Percentiles rank a stretch among this genome's conserved stretches.
Conservation (phyloP, 2,113 vertebrate genomes). For the Cercocebus atys region DNA sequence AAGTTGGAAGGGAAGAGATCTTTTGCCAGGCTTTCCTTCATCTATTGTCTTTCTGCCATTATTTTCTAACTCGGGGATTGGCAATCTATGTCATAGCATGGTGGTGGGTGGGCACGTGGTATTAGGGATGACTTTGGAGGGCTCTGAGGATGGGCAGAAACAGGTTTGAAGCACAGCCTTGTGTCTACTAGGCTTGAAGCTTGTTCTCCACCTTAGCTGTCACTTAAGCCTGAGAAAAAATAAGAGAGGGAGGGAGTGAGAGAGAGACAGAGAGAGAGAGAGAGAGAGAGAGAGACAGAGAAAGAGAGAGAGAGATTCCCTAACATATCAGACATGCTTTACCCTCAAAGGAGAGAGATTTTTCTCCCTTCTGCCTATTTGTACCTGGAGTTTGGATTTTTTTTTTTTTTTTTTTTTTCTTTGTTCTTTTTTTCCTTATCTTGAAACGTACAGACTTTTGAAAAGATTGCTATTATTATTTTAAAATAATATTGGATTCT, state of each 20-base stretch:
- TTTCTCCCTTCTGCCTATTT: not conserved
- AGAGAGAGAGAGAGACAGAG: not conserved
- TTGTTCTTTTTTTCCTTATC: not conserved
- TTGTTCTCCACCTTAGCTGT: too few relatives aligned
- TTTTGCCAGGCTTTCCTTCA: not conserved
- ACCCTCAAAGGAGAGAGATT: not conserved
- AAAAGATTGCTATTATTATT: not conserved
- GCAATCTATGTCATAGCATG: not conserved
- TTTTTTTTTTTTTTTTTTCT: not conserved
- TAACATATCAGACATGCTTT: fast-evolving
- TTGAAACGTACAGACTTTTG: not conserved
- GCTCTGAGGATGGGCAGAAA: not conserved
- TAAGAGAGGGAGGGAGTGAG: too few relatives aligned
- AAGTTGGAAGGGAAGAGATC: not conserved
- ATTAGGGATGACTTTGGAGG: not conserved
- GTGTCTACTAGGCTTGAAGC: not conserved
- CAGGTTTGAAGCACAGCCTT: not conserved
- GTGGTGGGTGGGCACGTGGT: too few relatives aligned
- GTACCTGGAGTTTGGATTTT: not conserved
- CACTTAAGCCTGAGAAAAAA: not conserved
- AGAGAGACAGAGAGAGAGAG: fast-evolving
- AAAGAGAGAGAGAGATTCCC: too few relatives aligned
- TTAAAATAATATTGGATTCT: not conserved
- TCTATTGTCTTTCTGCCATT: not conserved
- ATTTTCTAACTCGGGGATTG: too few relatives aligned